Evolutionary conservation across 2,888 invertebrate genomes (phyloP).

Genomic region (Sericinus montela): DNA sequence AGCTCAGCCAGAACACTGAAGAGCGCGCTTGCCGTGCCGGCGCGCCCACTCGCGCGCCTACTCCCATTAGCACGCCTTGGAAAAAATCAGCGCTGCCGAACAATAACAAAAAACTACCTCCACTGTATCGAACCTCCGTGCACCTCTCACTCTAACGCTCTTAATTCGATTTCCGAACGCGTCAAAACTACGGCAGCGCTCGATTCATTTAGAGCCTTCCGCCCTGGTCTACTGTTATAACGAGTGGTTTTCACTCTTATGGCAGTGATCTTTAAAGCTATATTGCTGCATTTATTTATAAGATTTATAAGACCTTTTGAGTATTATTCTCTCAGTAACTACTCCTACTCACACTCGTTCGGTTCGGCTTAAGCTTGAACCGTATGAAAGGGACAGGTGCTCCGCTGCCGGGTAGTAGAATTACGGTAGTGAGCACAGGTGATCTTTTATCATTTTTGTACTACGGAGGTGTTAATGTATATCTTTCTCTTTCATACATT

Average conservation of each 20-base stretch:
- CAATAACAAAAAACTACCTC: conserved; percentile 75
- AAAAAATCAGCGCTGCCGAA: conserved; percentile 73
- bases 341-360: conserved; percentile 78
- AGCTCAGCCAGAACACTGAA: conserved; percentile 79
- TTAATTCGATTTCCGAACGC: conserved; percentile 78
- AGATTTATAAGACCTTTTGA: conserved; percentile 38
- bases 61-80: conserved; percentile 78
- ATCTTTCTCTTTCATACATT: conserved; percentile 51
- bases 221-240: conserved; percentile 56
- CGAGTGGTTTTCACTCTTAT: conserved; percentile 20
- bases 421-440: conserved; percentile 80
- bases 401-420: conserved; percentile 70
- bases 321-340: conserved; percentile 44
- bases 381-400: conserved; percentile 78
- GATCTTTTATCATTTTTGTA: conserved; percentile 73
- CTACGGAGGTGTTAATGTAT: conserved; percentile 63
- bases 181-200: conserved; percentile 70
- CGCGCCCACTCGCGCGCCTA: conserved; percentile 77
- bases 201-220: conserved; percentile 71
- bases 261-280: conserved; percentile 28
- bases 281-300: conserved; percentile 24
- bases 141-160: conserved; percentile 75
- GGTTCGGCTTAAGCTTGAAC: conserved; percentile 73
- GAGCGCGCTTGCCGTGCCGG: conserved; percentile 74
- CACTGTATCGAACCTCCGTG: conserved; percentile 55